These are phyloP conservation scores for Pangasius sanitwongsei DNA, from an alignment of 2,797 vertebrate species.

Conservation along the genomic window DNA sequence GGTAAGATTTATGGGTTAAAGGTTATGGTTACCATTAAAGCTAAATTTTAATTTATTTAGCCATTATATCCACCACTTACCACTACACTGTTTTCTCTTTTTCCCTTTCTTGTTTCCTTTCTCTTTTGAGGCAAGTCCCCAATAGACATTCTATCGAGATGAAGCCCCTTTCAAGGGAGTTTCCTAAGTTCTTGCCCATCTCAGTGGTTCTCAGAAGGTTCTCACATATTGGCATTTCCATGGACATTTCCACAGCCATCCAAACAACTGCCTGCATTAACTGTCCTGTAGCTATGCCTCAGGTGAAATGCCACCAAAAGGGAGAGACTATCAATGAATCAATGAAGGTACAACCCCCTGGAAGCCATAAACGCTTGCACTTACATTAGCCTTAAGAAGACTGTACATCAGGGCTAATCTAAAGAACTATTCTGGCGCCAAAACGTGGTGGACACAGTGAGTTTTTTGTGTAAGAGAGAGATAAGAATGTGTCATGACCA, in stretches of 20 bases:
- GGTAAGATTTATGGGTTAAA: background rate
- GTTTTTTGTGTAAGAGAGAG: background rate
- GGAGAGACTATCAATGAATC: background rate
- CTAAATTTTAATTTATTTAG: background rate
- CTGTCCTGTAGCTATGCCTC: background rate
- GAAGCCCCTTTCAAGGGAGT: background rate
- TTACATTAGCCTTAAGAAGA: background rate
- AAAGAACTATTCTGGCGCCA: background rate
- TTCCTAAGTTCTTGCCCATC: background rate
- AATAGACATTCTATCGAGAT: background rate
- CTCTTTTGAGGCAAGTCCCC: background rate
- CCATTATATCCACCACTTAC: background rate
- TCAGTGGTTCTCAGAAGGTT: background rate
- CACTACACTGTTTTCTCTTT: background rate
- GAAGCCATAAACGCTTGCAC: background rate
- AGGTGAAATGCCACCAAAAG: background rate
- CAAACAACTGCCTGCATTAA: background rate
- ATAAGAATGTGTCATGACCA: background rate
- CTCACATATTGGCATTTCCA: background rate
- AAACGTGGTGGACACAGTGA: background rate
- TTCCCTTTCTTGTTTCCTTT: background rate
- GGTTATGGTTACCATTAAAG: background rate
- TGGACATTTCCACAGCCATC: background rate
- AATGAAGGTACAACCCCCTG: background rate
- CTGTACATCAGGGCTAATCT: background rate